Evolutionary conservation across 1,140 invertebrate genomes (phyloP), one percentile per base, ranked within the genome.

Genomic region (Bombus affinis): DNA sequence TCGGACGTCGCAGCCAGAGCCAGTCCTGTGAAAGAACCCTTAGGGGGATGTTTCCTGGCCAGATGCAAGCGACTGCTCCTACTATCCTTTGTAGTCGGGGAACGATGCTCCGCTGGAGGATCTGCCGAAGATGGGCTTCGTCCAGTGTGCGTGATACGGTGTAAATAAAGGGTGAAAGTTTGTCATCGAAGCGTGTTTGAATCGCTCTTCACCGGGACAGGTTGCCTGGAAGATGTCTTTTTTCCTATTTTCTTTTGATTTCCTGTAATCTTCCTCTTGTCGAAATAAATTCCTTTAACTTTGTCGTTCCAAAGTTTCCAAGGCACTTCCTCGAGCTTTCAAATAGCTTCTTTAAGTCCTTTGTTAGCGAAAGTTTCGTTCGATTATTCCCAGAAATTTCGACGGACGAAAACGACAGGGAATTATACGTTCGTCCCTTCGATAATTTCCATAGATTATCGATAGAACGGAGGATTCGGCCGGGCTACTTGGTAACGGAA

Each of bases 1-100:
- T 86, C 86, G 78, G 77, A 88, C 79, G 88, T 88, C 83, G 78
- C 59, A 68, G 65, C 70, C 81, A 90, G 81, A 84, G 37, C 28
- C 39, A 68, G 75, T 47, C 42, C 65, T 76, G 37, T 47, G 88
- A 81, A 87, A 81, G 79, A 70, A 68, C 71, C 32, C 53, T 83
- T 47, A n/a, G 53, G 68, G 39, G 80, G 66, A 73, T 32, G 59
- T 73, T 68, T 81, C 71, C 42, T 47, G 66, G 37, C 57, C 83
- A 74, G 77, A 85, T 80, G 53, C 83, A 25, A 47, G n/a, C 78
- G 65, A 71, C 68, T 79, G 76, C 82, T 44, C 12, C 62, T 39
- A 28, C 39, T 53, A 22, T 44, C 78, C 73, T 81, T 80, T 85
- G 44, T 79, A 32, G n/a, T n/a, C 28, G 4, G 9, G 28, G 25